Conservation (phyloP, 2,113 vertebrate genomes). For the Megaceryle maxima region DNA sequence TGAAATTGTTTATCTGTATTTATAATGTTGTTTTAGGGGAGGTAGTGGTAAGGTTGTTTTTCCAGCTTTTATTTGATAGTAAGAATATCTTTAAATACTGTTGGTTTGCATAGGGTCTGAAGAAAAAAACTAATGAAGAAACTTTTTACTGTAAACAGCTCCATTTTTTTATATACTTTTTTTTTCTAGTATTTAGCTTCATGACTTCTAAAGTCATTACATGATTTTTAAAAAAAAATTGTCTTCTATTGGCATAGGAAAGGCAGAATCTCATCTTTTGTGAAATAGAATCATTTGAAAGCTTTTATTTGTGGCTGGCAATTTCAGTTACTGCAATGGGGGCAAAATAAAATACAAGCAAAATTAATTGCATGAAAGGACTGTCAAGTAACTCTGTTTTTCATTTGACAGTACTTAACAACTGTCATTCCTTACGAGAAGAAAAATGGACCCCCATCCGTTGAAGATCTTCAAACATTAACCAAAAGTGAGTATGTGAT, state of each 20-base stretch:
- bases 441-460: constrained; percentile 86
- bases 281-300: background rate
- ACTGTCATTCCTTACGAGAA: constrained; percentile 98
- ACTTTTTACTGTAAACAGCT: background rate
- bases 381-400: constrained; percentile 20
- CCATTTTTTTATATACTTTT: background rate
- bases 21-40: background rate
- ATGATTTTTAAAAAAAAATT: background rate
- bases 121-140: background rate
- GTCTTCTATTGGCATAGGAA: background rate
- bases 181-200: background rate
- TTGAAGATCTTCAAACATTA: constrained; percentile 96
- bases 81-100: background rate
- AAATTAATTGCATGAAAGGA: background rate
- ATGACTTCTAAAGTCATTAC: background rate
- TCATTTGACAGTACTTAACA: constrained; percentile 89
- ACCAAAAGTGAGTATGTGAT: constrained; percentile 90
- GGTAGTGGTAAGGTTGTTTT: background rate
- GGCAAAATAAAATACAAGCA: background rate
- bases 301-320: background rate
- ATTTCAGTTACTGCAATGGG: background rate
- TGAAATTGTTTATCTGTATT: background rate
- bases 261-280: background rate
- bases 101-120: background rate
- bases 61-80: background rate